Evolutionary conservation across 2,888 invertebrate species (phyloP), one percentile per base, ranked within the genome.

Genomic region (Strigamia crassipes): DNA sequence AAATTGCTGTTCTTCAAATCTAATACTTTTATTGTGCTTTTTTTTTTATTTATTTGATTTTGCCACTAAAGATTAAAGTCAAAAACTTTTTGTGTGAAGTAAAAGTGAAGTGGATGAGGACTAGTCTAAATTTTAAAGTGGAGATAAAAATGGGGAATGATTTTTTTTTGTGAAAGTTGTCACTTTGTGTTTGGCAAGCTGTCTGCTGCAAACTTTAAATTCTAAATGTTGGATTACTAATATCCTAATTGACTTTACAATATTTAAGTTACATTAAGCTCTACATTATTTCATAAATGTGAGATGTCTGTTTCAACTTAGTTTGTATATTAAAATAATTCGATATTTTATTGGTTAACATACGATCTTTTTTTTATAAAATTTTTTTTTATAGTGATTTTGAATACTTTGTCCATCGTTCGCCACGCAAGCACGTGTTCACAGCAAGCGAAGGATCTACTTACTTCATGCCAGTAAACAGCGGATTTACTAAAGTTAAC

Each of bases 401-500:
- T 80, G 80, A 80, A 51, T 31, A 46, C 51, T 80, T 41, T 51
- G 80, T 78, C n/a, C 80, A 80, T 80, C 80, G 61, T 38, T 81
- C 81, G 5, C 81, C 81, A 38, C 51, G 81, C 34, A 61, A 78
- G n/a, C 81, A 81, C 27, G 81, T 81, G 42, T 81, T 81, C 34
- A 81, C 81, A 23, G 77, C 81, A 9, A 78, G 77, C 38, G 95
- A 95, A 79, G 91, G 92, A 83, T 93, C 93, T 87, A 96, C 96
- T 18, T 96, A 95, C 89, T 94, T 96, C 87, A 93, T 96, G 85
- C 96, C 96, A 9, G 92, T 96, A 73, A 96, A 96, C 88, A 94
- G 94, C 87, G 95, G 95, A 83, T 94, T 95, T 86, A 93, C 93
- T 18, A 81, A 81, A 81, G 41, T 81, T 18, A 81, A 81, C 42